Conservation (phyloP, 2,888 invertebrate genomes). For the Drosophila pegasa region DNA sequence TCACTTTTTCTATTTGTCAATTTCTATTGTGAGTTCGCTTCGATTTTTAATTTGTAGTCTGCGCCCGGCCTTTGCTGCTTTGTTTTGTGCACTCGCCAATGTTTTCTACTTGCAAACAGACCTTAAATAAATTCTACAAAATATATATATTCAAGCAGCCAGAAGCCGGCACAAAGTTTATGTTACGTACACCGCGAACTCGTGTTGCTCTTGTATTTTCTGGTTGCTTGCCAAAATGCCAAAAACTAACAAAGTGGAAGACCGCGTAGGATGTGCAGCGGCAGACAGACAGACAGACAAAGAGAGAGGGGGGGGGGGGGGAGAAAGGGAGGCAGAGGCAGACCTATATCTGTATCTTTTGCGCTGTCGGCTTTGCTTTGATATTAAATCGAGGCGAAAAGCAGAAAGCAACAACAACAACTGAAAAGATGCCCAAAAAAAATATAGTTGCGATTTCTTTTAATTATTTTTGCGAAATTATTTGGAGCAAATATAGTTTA, state of each 20-base stretch:
- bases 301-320: conserved; percentile 5
- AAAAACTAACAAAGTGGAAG: conserved; percentile 71
- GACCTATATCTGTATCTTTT: conserved; percentile 56
- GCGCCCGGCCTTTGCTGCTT: conserved; percentile 2
- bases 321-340: conserved; percentile 9
- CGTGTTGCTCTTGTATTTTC: conserved; percentile 37
- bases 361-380: conserved; percentile 69
- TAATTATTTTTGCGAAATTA: conserved; percentile 57
- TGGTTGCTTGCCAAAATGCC: conserved; percentile 72
- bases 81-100: conserved; percentile 58
- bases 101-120: conserved; percentile 46
- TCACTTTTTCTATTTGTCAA: conserved; percentile 60
- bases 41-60: conserved; percentile 59
- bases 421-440: conserved; percentile 30
- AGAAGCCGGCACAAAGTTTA: conserved; percentile 53
- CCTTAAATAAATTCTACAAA: conserved; percentile 65
- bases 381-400: conserved; percentile 73
- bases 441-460: conserved; percentile 46
- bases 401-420: conserved; percentile 34
- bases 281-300: conserved; percentile 19
- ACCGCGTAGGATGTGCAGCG: conserved; percentile 62
- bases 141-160: conserved; percentile 29
- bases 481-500: conserved; percentile 19
- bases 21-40: conserved; percentile 65
- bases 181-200: conserved; percentile 69